Evolutionary conservation across 2,888 invertebrate genomes (phyloP), one percentile per base, ranked within the genome.

Genomic region (Tachina fera): DNA sequence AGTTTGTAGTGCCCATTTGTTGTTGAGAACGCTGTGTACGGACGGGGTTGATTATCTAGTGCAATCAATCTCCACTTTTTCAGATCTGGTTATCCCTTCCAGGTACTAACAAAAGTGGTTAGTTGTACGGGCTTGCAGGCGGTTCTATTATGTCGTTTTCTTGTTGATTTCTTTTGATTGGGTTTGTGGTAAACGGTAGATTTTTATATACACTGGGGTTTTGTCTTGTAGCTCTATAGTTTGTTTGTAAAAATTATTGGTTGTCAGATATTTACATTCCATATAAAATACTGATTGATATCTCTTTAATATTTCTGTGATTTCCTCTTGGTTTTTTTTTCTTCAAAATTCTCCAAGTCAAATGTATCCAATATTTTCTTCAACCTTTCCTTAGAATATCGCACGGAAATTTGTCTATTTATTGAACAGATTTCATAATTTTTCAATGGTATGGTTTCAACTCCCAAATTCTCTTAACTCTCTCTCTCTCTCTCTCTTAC

Each of bases 361-460:
- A 19, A 53, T 9, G 9, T 16, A 8, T 53, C 63, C 10, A 63
- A 10, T 19, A 45, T 11, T 63, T 9, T 63, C 3, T 63, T 19
- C 6, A 63, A 63, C 4, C 63, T 1, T 16, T 63, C 45, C 3
- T 41, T 19, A 9, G 53, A 9, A 19, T 53, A 19, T 53, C 19
- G 6, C 19, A 53, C 10, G 19, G 19, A 10, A 19, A 10, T 53
- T 4, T 53, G 6, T 22, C 22, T 19, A 19, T 53, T 53, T 9
- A 53, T 53, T 9, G 49, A 49, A 14, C n/a, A 49, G 13, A 82
- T 56, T 3, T 53, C 49, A 76, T 63, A 82, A 41, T 77, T 65
- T 1, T 41, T 1, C 13, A 67, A 11, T 67, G 49, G 60, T n/a
- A 63, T 41, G 6, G 70, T 75, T 39, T 53, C 16, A 39, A 39